Conservation (phyloP, 2,113 vertebrate species). For the Paramormyrops kingsleyae region DNA sequence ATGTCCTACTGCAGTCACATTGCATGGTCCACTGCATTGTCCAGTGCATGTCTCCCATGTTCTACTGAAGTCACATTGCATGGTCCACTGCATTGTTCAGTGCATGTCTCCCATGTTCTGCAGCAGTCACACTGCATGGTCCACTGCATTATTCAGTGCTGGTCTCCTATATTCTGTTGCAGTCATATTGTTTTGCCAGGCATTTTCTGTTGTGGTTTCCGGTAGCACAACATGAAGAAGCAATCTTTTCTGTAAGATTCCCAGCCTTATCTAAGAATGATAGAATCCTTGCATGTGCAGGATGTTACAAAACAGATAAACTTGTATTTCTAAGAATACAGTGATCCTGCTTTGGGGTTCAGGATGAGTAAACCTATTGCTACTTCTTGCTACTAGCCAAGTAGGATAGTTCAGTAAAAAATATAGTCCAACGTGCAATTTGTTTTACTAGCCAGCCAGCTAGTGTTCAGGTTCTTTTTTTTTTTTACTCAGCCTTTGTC, state of each 20-base stretch:
- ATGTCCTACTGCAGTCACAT: not conserved
- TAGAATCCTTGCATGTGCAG: not conserved
- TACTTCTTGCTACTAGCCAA: not conserved
- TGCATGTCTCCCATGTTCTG: not conserved
- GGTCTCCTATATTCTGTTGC: not conserved
- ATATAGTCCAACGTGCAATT: not conserved
- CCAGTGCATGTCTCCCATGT: not conserved
- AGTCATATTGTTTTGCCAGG: not conserved
- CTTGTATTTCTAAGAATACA: not conserved
- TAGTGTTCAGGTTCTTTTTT: too few species aligned
- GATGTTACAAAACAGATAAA: not conserved
- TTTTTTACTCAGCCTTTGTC: not conserved
- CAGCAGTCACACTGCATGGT: not conserved
- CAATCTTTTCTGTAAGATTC: not conserved
- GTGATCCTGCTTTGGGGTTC: not conserved
- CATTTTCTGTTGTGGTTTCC: not conserved
- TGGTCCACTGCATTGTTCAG: not conserved
- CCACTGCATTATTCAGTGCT: not conserved
- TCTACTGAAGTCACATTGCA: not conserved
- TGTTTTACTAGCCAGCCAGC: too few species aligned
- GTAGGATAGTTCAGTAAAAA: not conserved
- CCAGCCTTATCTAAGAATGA: not conserved
- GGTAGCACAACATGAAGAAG: not conserved
- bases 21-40: not conserved
- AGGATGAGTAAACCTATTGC: not conserved